Percentiles rank a stretch among this genome's conserved stretches.
phyloP scores from a whole-genome alignment of 2,888 invertebrate genomes.

The Linyphia triangularis region DNA sequence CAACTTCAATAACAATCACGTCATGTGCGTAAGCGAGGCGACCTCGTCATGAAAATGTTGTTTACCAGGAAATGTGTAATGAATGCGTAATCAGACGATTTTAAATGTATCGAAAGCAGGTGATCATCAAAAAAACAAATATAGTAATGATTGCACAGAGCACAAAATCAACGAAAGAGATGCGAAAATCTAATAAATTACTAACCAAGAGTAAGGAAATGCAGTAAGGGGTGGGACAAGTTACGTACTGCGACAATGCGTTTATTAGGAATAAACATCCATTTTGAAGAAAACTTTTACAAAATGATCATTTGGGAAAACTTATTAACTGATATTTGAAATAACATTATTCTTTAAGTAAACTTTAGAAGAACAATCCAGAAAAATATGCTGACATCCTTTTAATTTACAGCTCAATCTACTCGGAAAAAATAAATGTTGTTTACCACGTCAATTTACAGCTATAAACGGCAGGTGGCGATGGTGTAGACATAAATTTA shows the following conservation, averaged over 20 bases:
- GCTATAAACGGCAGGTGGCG: constrained; percentile 66
- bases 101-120: background rate
- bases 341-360: background rate
- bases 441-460: constrained; percentile 74
- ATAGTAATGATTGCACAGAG: background rate
- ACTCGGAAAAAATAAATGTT: constrained; percentile 57
- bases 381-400: constrained; percentile 65
- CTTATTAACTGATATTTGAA: background rate
- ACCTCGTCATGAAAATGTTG: constrained; percentile 50
- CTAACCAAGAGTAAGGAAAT: constrained; percentile 30
- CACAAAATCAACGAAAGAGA: background rate
- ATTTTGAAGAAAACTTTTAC: background rate
- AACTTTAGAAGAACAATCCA: background rate
- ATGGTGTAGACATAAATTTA: constrained; percentile 47
- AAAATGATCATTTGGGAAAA: background rate
- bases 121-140: background rate
- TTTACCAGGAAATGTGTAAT: constrained; percentile 67
- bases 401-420: constrained; percentile 34
- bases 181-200: constrained; percentile 28
- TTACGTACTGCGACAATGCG: constrained; percentile 71
- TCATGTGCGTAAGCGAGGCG: constrained; percentile 70
- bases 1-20: constrained; percentile 57
- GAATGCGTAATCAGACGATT: constrained; percentile 9
- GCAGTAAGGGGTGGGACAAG: constrained; percentile 70
- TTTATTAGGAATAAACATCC: background rate